Evolutionary conservation across 2,888 invertebrate genomes (phyloP), one percentile per base, ranked within the genome.

Genomic region (Thereva unica): DNA sequence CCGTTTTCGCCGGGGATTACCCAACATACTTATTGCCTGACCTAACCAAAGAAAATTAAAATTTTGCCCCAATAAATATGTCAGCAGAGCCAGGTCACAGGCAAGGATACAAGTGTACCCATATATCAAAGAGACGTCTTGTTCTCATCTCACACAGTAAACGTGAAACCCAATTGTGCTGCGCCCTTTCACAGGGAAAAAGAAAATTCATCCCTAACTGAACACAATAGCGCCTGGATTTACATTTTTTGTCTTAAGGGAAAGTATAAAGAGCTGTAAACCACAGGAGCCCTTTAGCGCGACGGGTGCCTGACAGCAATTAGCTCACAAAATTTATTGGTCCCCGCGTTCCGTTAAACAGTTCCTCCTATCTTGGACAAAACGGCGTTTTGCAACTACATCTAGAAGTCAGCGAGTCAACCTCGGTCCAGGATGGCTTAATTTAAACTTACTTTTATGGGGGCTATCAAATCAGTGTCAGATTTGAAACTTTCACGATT

Each of bases 41-140:
- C 1, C 23, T 23, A 23, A 2, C 23, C 23, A 23, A 23, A 23
- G 23, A 23, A 23, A 23, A 23, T 23, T 23, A 53, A 37, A 53
- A 53, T 53, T 23, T 53, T 10, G 40, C 37, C 53, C 53, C 53
- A 53, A 53, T 53, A 53, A 53, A 53, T 53, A 53, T 53, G 53
- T 53, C 53, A 53, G 10, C 53, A 40, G 40, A 35, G 40, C 12
- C 53, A 10, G 53, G 53, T 53, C 53, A 53, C 38, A 23, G 53
- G 38, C 38, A 38, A 40, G 38, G 10, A 37, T 40, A n/a, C 53
- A 40, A 10, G 38, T 40, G 40, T 53, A 38, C 8, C 6, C 53
- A 53, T 53, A 53, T 53, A 53, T 53, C 53, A 53, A 53, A 38
- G 53, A 38, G 53, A 53, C 53, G 38, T 53, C 53, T 53, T 53